Evolutionary conservation across 2,113 vertebrate genomes (phyloP), one percentile per base, ranked within the genome.

Genomic region (Climacteris rufus): DNA sequence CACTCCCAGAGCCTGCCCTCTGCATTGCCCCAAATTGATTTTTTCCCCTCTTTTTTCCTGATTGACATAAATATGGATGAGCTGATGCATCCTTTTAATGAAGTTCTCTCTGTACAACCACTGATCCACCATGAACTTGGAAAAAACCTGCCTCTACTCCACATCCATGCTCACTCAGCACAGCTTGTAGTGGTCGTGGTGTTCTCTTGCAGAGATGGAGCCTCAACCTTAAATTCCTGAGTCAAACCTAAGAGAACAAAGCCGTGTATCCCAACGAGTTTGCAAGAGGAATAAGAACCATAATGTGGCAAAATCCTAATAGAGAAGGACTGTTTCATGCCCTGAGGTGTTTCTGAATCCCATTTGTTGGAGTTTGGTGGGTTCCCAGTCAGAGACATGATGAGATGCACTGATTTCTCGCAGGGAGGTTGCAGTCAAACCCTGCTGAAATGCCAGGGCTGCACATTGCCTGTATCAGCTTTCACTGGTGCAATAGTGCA

Each of bases 71-170:
- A 31, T 4, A n/a, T 12, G 3, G 2, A 20, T n/a, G 20, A 83
- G 28, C 63, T 0, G 0, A 54, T n/a, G 2, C 0, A 9, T n/a
- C 15, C 76, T 27, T 44, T 40, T 30, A 45, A 0, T 0, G 2
- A 53, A 53, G 45, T 80, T 18, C 15, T 9, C 45, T 56, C 66
- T 30, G 4, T 47, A 22, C 3, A 15, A 35, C 44, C 6, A 20
- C 15, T 18, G 71, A 69, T 60, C 59, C 30, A 63, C 47, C 18
- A 27, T 0, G 4, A 80, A 49, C 44, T 21, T 0, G 3, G 28
- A 45, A 63, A 42, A 80, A 57, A 15, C 9, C 23, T 45, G 28
- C 20, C 47, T 27, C 40, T 45, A 9, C 42, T 68, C 24, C 84
- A 83, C 25, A 22, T 50, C 37, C 3, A 0, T 35, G 39, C 35